phyloP scores from a whole-genome alignment of 1,140 invertebrate species.

The Drosophila insularis region DNA sequence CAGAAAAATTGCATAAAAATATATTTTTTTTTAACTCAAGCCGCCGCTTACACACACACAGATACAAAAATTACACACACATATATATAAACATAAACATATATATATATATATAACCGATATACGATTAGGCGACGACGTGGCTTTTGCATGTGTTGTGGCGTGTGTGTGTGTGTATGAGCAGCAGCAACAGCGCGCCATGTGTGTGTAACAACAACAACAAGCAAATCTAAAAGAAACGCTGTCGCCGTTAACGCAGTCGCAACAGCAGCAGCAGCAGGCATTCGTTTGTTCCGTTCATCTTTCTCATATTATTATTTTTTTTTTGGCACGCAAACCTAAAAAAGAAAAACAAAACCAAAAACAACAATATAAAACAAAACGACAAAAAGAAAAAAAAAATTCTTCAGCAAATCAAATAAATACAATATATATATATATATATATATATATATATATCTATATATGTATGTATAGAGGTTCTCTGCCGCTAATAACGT shows the following conservation, averaged over 20 bases:
- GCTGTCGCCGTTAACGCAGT: slow-evolving; percentile 39
- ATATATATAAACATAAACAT: slow-evolving; percentile 36
- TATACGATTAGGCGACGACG: slow-evolving; percentile 52
- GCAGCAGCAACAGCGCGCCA: slow-evolving; percentile 15
- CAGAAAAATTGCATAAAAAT: slow-evolving; percentile 79
- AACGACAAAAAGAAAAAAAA: slow-evolving; percentile 15
- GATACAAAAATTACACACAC: slow-evolving; percentile 30
- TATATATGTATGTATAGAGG: background rate
- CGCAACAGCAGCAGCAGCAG: slow-evolving; percentile 4
- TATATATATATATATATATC: background rate
- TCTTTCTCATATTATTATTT: slow-evolving; percentile 55
- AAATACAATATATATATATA: background rate
- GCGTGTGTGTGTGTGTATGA: background rate
- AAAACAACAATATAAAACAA: slow-evolving; percentile 16
- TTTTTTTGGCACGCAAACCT: slow-evolving; percentile 72
- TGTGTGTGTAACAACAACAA: slow-evolving; percentile 40
- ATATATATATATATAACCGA: slow-evolving; percentile 11
- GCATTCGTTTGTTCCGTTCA: slow-evolving; percentile 16
- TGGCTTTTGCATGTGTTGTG: slow-evolving; percentile 53
- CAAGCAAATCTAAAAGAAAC: slow-evolving; percentile 24
- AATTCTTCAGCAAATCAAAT: slow-evolving; percentile 55
- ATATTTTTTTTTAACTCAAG: slow-evolving; percentile 63
- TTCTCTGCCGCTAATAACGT: background rate
- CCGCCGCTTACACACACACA: slow-evolving; percentile 42
- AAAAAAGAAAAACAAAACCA: slow-evolving; percentile 27